Evolutionary conservation across 2,888 invertebrate genomes (phyloP).

Genomic region (Dascillus cervinus): DNA sequence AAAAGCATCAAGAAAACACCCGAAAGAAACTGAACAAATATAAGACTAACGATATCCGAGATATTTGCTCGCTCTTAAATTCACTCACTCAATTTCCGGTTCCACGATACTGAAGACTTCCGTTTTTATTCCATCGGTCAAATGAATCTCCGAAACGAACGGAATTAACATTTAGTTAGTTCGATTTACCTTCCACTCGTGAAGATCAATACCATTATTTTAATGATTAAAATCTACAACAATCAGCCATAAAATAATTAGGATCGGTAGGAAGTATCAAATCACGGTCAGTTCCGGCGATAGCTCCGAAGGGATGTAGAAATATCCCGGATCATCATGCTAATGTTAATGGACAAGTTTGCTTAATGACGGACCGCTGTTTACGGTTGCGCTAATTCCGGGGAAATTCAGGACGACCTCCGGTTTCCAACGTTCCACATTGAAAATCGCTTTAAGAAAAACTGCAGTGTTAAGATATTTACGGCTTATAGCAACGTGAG

Average conservation of each 20-base stretch:
- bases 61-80: constrained; percentile 21
- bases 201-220: background rate
- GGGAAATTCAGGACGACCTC: too few species aligned
- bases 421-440: constrained; percentile 11
- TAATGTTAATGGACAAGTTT: constrained; percentile 35
- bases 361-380: constrained; percentile 36
- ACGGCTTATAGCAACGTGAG: too few species aligned
- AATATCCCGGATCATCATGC: constrained; percentile 32
- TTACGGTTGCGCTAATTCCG: constrained; percentile 34
- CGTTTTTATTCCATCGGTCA: constrained; percentile 9
- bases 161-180: background rate
- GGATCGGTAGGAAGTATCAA: constrained; percentile 25
- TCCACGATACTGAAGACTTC: constrained; percentile 17
- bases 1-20: constrained; percentile 3
- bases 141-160: background rate
- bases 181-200: background rate
- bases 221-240: constrained; percentile 11
- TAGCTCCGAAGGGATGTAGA: constrained; percentile 29
- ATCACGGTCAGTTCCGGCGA: constrained; percentile 30
- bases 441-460: too few species aligned
- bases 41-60: constrained; percentile 11
- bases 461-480: too few species aligned
- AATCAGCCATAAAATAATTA: constrained; percentile 26
- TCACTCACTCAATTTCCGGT: constrained; percentile 23
- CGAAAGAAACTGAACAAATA: constrained; percentile 10